Evolutionary conservation across 2,888 invertebrate species (phyloP).

Genomic region (Temnothorax rugatulus): DNA sequence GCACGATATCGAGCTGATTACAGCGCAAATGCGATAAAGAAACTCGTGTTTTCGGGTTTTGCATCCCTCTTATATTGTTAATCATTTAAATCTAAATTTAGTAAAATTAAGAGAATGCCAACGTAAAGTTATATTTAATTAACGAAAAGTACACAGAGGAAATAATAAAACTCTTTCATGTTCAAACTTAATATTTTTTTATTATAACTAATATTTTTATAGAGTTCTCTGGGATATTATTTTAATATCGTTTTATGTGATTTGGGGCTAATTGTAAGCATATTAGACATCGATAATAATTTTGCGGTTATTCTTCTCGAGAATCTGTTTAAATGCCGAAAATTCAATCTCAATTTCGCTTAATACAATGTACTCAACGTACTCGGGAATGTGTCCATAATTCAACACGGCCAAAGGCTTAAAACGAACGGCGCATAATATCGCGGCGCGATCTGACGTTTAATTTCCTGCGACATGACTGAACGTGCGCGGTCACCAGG

Average conservation of each 20-base stretch:
- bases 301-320: background rate
- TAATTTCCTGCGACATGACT: conserved; percentile 44
- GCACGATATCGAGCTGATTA: conserved; percentile 16
- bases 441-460: conserved; percentile 43
- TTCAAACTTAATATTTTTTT: no score
- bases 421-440: conserved; percentile 36
- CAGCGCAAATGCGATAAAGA: background rate
- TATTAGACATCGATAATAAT: background rate
- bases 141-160: background rate
- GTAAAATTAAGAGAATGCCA: background rate
- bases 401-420: conserved; percentile 16
- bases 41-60: conserved; percentile 10
- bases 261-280: no score
- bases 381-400: conserved; percentile 1
- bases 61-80: background rate
- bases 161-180: no score
- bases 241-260: no score
- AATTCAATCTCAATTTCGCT: conserved; percentile 43
- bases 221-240: no score
- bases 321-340: background rate
- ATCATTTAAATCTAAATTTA: background rate
- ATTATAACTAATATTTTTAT: no score
- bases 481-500: conserved; percentile 4
- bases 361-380: background rate
- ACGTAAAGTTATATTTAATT: conserved; percentile 19